Evolutionary conservation across 2,888 invertebrate genomes (phyloP).

Genomic region (Oscheius sp.): DNA sequence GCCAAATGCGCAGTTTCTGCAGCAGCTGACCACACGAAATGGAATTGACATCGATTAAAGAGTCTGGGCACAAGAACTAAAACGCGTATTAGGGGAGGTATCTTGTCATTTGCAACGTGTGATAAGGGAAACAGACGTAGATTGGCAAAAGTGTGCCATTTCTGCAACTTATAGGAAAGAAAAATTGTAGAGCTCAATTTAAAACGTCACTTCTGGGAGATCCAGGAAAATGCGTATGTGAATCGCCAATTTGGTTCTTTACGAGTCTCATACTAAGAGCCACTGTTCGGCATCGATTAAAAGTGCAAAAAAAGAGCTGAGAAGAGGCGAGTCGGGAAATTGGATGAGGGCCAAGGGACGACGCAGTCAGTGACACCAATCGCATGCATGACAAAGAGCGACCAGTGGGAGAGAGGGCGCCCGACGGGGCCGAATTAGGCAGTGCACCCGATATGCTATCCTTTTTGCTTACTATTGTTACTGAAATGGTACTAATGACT

Average conservation of each 20-base stretch:
- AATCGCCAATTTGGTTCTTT: too few relatives aligned
- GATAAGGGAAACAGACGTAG: neutral
- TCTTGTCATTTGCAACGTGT: neutral
- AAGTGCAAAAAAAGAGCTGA: neutral
- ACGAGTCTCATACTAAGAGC: neutral
- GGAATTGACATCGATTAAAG: conserved; percentile 31
- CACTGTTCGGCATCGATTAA: conserved; percentile 12
- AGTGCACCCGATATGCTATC: neutral
- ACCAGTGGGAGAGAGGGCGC: neutral
- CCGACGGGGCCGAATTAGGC: neutral
- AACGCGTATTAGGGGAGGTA: conserved; percentile 2
- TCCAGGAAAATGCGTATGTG: too few relatives aligned
- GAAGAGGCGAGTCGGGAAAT: conserved; percentile 5
- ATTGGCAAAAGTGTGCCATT: neutral
- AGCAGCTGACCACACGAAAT: conserved; percentile 34
- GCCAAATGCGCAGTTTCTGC: conserved; percentile 17
- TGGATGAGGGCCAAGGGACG: conserved; percentile 21
- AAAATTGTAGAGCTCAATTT: too few relatives aligned
- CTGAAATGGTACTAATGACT: neutral
- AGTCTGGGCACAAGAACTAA: conserved; percentile 23
- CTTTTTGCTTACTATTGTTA: too few relatives aligned
- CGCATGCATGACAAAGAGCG: conserved; percentile 34
- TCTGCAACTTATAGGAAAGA: neutral
- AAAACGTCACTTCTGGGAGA: too few relatives aligned
- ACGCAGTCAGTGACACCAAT: conserved; percentile 29